Conservation (phyloP, 2,797 vertebrate species). For the Miichthys miiuy region DNA sequence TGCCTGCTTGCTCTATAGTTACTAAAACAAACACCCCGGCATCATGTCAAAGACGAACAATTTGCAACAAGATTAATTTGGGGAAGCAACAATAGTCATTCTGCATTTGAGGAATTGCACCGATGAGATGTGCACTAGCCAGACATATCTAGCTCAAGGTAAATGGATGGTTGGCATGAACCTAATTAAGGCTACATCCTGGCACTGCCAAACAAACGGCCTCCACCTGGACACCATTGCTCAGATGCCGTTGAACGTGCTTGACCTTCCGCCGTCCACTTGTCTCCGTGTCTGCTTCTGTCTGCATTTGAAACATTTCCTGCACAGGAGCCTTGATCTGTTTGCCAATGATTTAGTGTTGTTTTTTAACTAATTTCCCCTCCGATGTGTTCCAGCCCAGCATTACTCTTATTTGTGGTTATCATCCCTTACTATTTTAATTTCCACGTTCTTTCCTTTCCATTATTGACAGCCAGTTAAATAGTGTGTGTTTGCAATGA, state of each 20-base stretch:
- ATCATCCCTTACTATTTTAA: conserved; percentile 20
- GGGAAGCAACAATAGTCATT: conserved; percentile 30
- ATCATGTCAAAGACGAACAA: conserved; percentile 43
- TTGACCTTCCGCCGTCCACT: conserved; percentile 51
- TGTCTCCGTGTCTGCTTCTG: conserved; percentile 21
- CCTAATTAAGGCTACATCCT: conserved; percentile 64
- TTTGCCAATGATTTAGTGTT: conserved; percentile 39
- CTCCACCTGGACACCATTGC: conserved; percentile 56
- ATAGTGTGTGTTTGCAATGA: conserved; percentile 27
- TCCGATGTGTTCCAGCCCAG: not conserved
- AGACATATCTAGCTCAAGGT: conserved; percentile 40
- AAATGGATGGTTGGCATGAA: conserved; percentile 48
- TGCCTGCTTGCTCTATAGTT: conserved; percentile 39
- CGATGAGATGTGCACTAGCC: conserved; percentile 4
- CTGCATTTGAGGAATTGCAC: conserved; percentile 44
- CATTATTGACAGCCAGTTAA: conserved; percentile 16
- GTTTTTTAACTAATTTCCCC: conserved; percentile 3
- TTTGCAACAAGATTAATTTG: conserved; percentile 39
- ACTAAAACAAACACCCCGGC: conserved; percentile 55
- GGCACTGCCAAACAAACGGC: conserved; percentile 43
- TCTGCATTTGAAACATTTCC: conserved; percentile 44
- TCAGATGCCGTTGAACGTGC: conserved; percentile 39
- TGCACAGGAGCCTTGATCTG: conserved; percentile 16
- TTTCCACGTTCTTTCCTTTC: conserved; percentile 10
- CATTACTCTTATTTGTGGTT: conserved; percentile 13